A percentile compares a stretch with the other conserved stretches of the same genome.
phyloP scores from a whole-genome alignment of 2,888 invertebrate genomes.

The Erebia aethiops region DNA sequence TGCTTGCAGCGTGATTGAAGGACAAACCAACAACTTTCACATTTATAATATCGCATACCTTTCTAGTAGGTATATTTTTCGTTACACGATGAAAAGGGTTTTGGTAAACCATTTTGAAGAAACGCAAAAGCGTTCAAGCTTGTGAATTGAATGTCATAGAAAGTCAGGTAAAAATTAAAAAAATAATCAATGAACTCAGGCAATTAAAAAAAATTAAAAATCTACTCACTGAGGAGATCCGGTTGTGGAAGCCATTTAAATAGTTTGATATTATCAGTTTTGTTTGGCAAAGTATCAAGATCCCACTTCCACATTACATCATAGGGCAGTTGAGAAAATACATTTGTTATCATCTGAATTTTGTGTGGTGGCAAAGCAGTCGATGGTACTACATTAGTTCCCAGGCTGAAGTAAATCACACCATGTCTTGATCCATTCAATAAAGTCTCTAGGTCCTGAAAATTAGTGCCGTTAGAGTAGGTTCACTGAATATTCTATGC shows the following conservation, averaged over 20 bases:
- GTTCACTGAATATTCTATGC: neutral
- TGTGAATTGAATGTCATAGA: too few relatives aligned
- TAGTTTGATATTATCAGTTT: conserved; percentile 62
- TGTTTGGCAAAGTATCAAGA: conserved; percentile 54
- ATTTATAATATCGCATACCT: too few relatives aligned
- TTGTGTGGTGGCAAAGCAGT: conserved; percentile 53
- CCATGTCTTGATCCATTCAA: conserved; percentile 60
- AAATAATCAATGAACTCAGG: too few relatives aligned
- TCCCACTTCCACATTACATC: conserved; percentile 75
- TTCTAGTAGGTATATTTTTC: too few relatives aligned
- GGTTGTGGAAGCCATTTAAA: conserved; percentile 65
- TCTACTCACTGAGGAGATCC: conserved; percentile 56
- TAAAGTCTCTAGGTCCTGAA: conserved; percentile 57
- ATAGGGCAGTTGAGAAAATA: conserved; percentile 66
- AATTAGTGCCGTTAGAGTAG: neutral
- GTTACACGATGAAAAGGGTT: too few relatives aligned
- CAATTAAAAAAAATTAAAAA: too few relatives aligned
- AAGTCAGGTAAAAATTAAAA: too few relatives aligned
- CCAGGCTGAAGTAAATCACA: conserved; percentile 71
- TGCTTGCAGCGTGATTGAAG: too few relatives aligned
- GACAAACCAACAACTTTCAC: too few relatives aligned
- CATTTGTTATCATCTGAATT: conserved; percentile 53
- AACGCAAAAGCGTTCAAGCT: too few relatives aligned
- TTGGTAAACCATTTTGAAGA: too few relatives aligned
- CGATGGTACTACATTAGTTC: conserved; percentile 60